phyloP scores from a whole-genome alignment of 1,140 invertebrate genomes.

The Bombyx mandarina region DNA sequence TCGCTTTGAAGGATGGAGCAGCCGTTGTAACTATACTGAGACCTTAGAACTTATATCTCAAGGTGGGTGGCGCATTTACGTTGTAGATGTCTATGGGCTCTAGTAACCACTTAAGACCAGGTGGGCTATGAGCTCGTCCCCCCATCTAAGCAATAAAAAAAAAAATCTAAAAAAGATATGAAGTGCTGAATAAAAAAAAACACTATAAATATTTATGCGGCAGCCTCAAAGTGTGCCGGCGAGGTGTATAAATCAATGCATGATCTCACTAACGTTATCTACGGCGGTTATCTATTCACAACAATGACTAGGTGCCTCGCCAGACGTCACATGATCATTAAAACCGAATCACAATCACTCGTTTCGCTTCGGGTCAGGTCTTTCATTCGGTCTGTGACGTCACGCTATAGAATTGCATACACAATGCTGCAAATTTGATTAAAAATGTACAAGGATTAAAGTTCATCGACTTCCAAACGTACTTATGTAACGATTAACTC shows the following conservation, averaged over 20 bases:
- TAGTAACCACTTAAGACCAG: too few species aligned
- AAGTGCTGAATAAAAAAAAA: neutral
- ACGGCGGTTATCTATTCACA: conserved; percentile 36
- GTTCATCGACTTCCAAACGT: too few species aligned
- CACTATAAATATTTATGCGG: neutral
- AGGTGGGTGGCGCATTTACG: too few species aligned
- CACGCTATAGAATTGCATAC: conserved; percentile 11
- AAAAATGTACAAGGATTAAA: too few species aligned
- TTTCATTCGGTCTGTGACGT: conserved; percentile 22
- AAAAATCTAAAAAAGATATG: neutral
- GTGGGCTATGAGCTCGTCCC: too few species aligned
- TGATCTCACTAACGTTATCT: conserved; percentile 54
- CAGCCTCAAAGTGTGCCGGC: neutral
- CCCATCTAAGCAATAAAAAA: neutral
- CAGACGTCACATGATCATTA: conserved; percentile 31
- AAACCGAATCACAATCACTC: conserved; percentile 44
- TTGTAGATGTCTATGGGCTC: too few species aligned
- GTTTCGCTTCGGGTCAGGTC: conserved; percentile 22
- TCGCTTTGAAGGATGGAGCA: too few species aligned
- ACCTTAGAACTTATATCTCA: too few species aligned
- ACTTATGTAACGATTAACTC: too few species aligned
- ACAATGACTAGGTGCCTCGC: conserved; percentile 30
- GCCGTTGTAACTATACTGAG: too few species aligned
- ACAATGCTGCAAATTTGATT: neutral
- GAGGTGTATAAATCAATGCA: conserved; percentile 15